Evolutionary conservation across 1,140 invertebrate genomes (phyloP).

Genomic region (Daktulosphaira vitifoliae): DNA sequence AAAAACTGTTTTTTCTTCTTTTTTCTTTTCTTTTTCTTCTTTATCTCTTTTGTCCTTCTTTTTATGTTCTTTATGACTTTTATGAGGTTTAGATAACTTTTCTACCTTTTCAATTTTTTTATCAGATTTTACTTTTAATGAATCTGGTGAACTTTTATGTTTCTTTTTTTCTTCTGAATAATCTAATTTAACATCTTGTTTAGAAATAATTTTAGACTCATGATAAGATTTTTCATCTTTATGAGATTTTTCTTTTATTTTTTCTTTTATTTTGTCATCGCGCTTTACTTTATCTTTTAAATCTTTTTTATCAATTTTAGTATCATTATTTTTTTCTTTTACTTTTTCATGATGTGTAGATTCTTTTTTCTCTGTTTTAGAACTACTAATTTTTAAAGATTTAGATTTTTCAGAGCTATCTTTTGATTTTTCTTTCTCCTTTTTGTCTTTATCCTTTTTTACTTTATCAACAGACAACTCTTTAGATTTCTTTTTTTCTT

Average conservation of each 20-base stretch:
- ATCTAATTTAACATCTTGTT: constrained; percentile 33
- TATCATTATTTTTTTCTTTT: constrained; percentile 35
- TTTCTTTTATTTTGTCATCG: constrained; percentile 45
- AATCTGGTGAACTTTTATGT: constrained; percentile 42
- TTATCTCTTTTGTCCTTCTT: constrained; percentile 41
- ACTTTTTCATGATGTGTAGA: constrained; percentile 7
- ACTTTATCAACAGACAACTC: constrained; percentile 1
- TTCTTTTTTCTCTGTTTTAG: constrained; percentile 18
- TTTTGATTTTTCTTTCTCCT: constrained; percentile 36
- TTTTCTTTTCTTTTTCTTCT: constrained; percentile 39
- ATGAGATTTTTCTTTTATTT: constrained; percentile 48
- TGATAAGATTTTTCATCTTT: constrained; percentile 47
- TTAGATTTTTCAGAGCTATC: constrained; percentile 31
- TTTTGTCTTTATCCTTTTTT: constrained; percentile 32
- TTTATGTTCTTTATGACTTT: constrained; percentile 37
- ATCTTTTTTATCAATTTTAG: constrained; percentile 37
- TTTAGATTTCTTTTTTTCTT: constrained; percentile 35
- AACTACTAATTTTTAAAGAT: constrained; percentile 33
- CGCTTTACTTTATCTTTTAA: constrained; percentile 45
- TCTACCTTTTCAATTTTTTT: constrained; percentile 48
- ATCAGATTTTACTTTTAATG: constrained; percentile 38
- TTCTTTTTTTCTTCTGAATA: constrained; percentile 38
- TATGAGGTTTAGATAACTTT: constrained; percentile 37
- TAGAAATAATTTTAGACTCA: constrained; percentile 37
- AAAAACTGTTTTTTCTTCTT: constrained; percentile 28